Evolutionary conservation across 2,113 vertebrate species (phyloP).

Genomic region (Sylvilagus bachmani): DNA sequence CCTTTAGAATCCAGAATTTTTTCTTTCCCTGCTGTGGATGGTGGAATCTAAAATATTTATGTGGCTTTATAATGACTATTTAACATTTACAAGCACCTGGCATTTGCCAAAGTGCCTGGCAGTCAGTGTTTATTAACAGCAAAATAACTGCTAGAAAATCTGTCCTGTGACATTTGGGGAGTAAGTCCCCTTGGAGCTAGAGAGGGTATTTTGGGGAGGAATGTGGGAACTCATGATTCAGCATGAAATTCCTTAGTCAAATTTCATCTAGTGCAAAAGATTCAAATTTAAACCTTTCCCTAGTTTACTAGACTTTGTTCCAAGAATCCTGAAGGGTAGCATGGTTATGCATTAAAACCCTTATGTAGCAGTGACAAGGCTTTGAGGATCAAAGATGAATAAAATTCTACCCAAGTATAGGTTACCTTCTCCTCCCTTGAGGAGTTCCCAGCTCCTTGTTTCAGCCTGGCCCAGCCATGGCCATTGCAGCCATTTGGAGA

Average conservation of each 20-base stretch:
- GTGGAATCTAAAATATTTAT: slow-evolving; percentile 80
- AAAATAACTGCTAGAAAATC: slow-evolving; percentile 52
- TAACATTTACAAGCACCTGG: slow-evolving; percentile 67
- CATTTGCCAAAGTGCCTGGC: slow-evolving; percentile 69
- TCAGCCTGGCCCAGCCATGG: no score
- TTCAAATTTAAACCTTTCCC: slow-evolving; percentile 73
- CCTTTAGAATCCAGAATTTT: slow-evolving; percentile 31
- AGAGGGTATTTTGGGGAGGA: background rate
- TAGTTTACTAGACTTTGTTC: slow-evolving; percentile 70
- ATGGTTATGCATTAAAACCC: background rate
- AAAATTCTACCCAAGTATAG: background rate
- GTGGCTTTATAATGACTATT: slow-evolving; percentile 74
- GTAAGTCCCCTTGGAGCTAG: background rate
- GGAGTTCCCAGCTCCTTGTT: no score
- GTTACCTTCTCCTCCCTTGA: no score
- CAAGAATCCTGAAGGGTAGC: slow-evolving; percentile 61
- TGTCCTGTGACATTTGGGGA: slow-evolving; percentile 39
- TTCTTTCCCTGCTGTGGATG: slow-evolving; percentile 52
- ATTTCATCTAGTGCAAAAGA: background rate
- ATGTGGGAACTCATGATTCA: background rate
- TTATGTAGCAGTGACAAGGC: background rate
- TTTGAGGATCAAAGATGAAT: background rate
- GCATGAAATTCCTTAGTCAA: background rate
- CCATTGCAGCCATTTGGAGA: no score
- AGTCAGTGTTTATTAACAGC: slow-evolving; percentile 62